Percentiles rank a stretch among this genome's conserved stretches.
Conservation (phyloP, 2,888 invertebrate species). For the Synergus japonicus region DNA sequence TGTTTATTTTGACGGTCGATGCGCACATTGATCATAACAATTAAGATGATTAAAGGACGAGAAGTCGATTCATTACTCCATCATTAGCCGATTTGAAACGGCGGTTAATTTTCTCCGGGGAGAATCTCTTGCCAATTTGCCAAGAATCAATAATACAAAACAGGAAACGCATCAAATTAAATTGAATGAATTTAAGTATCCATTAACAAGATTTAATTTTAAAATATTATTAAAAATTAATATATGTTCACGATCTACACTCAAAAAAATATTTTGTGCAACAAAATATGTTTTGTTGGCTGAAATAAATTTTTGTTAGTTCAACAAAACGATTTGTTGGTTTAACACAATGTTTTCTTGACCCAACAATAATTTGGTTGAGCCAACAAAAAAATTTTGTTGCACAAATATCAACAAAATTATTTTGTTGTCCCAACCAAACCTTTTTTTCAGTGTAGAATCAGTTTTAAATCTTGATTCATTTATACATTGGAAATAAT, state of each 20-base stretch:
- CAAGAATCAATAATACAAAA: background rate
- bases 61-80: background rate
- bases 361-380: too few species aligned
- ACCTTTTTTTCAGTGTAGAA: too few species aligned
- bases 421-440: too few species aligned
- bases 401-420: too few species aligned
- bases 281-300: too few species aligned
- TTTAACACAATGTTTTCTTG: too few species aligned
- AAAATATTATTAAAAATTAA: background rate
- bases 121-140: background rate
- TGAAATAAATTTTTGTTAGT: too few species aligned
- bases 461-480: too few species aligned
- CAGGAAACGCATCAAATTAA: background rate
- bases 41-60: background rate
- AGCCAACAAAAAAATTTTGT: too few species aligned
- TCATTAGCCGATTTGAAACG: background rate
- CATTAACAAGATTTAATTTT: background rate
- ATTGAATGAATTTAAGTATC: background rate
- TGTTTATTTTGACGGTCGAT: slow-evolving; percentile 47
- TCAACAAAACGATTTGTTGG: too few species aligned
- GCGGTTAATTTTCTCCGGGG: background rate
- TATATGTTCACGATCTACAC: background rate
- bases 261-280: too few species aligned
- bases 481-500: too few species aligned
- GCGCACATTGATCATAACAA: background rate